Evolutionary conservation across 2,113 vertebrate species (phyloP).

Genomic region (Nansenia antarctica): DNA sequence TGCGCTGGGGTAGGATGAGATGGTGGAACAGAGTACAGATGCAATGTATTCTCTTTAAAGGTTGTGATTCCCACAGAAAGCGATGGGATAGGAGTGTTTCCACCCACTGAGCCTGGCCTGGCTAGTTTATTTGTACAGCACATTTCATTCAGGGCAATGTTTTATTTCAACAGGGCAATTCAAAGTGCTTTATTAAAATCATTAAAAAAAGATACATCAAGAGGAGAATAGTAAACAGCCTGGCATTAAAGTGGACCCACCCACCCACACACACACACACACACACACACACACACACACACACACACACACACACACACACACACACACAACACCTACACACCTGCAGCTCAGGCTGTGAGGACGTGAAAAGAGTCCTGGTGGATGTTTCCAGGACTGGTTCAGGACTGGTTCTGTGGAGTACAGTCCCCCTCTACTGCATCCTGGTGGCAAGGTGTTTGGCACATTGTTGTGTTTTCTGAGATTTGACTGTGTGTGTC

Average conservation of each 20-base stretch:
- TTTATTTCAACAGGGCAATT: too few relatives aligned
- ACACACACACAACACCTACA: too few relatives aligned
- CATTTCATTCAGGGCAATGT: too few relatives aligned
- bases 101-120: conserved; percentile 17
- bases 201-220: too few relatives aligned
- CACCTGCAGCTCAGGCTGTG: conserved; percentile 46
- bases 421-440: conserved; percentile 22
- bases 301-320: too few relatives aligned
- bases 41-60: background rate
- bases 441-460: background rate
- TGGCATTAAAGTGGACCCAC: too few relatives aligned
- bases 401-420: conserved; percentile 45
- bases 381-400: conserved; percentile 46
- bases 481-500: conserved; percentile 24
- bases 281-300: background rate
- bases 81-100: background rate
- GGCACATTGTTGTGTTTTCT: conserved; percentile 48
- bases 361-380: conserved; percentile 31
- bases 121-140: too few relatives aligned
- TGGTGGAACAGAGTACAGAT: background rate
- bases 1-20: too few relatives aligned
- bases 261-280: too few relatives aligned
- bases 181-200: too few relatives aligned
- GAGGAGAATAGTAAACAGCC: too few relatives aligned
- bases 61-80: background rate